Conservation (phyloP, 1,140 invertebrate genomes). For the Phocides pigmalion region DNA sequence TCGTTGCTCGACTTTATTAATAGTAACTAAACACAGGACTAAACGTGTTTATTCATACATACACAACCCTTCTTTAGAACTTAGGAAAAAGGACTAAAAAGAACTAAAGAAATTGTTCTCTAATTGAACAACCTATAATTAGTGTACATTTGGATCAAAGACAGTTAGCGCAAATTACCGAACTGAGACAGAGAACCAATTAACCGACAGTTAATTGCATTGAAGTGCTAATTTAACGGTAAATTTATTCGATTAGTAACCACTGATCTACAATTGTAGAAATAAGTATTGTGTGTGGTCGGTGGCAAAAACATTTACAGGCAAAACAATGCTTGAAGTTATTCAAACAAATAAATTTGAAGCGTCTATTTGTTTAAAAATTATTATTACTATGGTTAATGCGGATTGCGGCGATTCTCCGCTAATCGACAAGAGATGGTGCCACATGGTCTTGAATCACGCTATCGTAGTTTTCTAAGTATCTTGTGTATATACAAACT, state of each 20-base stretch:
- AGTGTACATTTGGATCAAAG: conserved; percentile 37
- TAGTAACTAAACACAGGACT: neutral
- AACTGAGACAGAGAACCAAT: conserved; percentile 52
- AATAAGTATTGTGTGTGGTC: conserved; percentile 23
- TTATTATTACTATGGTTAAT: no score
- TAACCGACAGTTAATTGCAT: conserved; percentile 55
- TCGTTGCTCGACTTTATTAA: no score
- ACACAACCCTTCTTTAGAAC: neutral
- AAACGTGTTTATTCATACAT: neutral
- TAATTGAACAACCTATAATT: conserved; percentile 28
- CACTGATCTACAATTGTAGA: conserved; percentile 12
- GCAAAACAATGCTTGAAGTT: no score
- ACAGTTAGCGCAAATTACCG: conserved; percentile 52
- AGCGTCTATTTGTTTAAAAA: no score
- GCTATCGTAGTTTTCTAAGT: no score
- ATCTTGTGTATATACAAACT: no score
- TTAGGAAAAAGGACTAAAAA: conserved; percentile 13
- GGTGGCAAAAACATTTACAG: neutral
- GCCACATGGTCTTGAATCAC: no score
- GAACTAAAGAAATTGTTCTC: conserved; percentile 15
- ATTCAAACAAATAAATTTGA: no score
- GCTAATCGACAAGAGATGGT: no score
- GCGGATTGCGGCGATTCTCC: no score
- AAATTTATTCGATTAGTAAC: conserved; percentile 37
- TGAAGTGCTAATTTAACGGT: conserved; percentile 42